A percentile compares a stretch with the other conserved stretches of the same genome.
Evolutionary conservation across 1,140 invertebrate genomes (phyloP).

Genomic region (Drosophila suzukii): DNA sequence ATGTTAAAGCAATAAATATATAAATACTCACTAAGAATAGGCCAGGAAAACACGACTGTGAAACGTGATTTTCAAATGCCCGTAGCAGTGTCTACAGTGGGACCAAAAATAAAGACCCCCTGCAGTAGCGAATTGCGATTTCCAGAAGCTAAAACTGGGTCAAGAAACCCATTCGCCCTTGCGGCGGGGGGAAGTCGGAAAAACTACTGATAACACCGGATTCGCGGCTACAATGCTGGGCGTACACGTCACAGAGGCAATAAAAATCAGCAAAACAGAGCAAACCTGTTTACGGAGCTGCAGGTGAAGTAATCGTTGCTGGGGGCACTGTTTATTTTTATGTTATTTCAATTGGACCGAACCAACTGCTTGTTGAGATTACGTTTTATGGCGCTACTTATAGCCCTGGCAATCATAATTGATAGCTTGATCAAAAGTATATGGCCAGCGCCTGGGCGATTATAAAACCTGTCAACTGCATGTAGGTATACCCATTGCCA

Average conservation of each 20-base stretch:
- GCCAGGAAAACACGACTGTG: conserved; percentile 15
- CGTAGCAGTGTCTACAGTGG: conserved; percentile 12
- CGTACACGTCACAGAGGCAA: conserved; percentile 33
- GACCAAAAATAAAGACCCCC: neutral
- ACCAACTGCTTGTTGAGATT: conserved; percentile 50
- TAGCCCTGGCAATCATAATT: conserved; percentile 26
- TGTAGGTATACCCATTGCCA: conserved; percentile 2
- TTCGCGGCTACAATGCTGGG: conserved; percentile 9
- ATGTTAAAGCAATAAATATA: conserved; percentile 32
- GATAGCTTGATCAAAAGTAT: conserved; percentile 20
- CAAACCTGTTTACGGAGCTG: conserved; percentile 39
- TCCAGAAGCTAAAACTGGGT: conserved; percentile 19
- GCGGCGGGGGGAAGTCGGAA: conserved; percentile 1
- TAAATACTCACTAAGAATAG: conserved; percentile 20
- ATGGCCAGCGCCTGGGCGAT: conserved; percentile 15
- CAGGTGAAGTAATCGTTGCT: conserved; percentile 39
- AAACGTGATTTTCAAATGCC: conserved; percentile 45
- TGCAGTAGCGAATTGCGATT: conserved; percentile 7
- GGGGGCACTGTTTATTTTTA: conserved; percentile 42
- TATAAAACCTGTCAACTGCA: conserved; percentile 21
- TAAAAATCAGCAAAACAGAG: conserved; percentile 27
- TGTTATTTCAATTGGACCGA: conserved; percentile 33
- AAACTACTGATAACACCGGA: conserved; percentile 26
- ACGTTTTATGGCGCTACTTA: conserved; percentile 35
- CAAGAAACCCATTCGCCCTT: conserved; percentile 22